Conservation (phyloP, 2,797 vertebrate species). For the Zenarchopterus dispar region DNA sequence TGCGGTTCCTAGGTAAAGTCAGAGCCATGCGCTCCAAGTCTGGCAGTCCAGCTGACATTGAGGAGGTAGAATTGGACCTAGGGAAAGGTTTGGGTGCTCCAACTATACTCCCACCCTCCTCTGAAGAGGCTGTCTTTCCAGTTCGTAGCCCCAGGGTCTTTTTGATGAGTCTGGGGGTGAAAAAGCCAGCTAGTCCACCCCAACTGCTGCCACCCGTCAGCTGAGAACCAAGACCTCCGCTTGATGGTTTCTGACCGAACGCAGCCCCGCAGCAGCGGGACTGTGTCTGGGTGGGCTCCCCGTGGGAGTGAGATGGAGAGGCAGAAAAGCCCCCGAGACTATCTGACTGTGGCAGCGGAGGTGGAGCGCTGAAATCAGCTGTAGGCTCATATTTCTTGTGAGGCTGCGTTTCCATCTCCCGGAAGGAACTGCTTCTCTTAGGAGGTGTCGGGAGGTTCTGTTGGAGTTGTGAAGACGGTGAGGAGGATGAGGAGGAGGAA, state of each 20-base stretch:
- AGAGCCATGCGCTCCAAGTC: conserved; percentile 97
- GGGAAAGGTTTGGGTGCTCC: conserved; percentile 87
- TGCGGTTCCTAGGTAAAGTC: conserved; percentile 96
- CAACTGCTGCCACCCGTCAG: conserved; percentile 87
- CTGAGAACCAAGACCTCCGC: conserved; percentile 78
- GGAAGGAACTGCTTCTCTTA: conserved; percentile 96
- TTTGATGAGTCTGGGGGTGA: conserved; percentile 98
- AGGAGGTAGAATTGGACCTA: conserved; percentile 98
- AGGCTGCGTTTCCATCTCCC: conserved; percentile 97
- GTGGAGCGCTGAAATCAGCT: conserved; percentile 87
- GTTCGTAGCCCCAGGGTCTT: conserved; percentile 95
- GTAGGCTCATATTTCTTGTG: conserved; percentile 97
- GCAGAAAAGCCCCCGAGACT: conserved; percentile 83
- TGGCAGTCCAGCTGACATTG: conserved; percentile 95
- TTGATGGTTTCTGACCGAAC: conserved; percentile 90
- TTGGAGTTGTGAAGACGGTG: conserved; percentile 77
- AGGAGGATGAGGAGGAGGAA: conserved; percentile 76
- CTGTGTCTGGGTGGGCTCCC: conserved; percentile 87
- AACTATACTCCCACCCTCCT: conserved; percentile 82
- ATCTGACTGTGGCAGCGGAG: conserved; percentile 89
- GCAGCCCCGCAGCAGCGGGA: conserved; percentile 92
- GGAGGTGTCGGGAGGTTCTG: conserved; percentile 93
- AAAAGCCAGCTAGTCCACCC: conserved; percentile 96
- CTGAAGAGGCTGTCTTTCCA: conserved; percentile 88
- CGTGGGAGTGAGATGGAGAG: conserved; percentile 85